Evolutionary conservation across 2,888 invertebrate genomes (phyloP).

Genomic region (Tortrix viridana): DNA sequence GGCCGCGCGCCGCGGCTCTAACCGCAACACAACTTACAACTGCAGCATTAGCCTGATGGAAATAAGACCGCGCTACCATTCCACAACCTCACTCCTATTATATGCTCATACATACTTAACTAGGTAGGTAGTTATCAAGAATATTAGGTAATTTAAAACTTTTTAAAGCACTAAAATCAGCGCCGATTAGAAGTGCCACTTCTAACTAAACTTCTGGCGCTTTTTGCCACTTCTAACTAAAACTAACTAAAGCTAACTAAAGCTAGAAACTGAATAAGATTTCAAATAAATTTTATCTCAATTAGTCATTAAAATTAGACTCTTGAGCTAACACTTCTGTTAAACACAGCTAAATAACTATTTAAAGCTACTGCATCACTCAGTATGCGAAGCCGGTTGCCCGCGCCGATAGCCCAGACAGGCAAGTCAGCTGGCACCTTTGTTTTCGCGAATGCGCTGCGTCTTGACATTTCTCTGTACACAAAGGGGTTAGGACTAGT

Average conservation of each 20-base stretch:
- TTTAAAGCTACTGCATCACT: constrained; percentile 25
- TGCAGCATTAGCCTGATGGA: constrained; percentile 59
- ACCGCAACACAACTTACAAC: constrained; percentile 58
- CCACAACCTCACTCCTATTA: constrained; percentile 36
- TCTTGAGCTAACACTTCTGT: constrained; percentile 9
- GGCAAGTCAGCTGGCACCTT: constrained; percentile 24
- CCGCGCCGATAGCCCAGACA: constrained; percentile 21
- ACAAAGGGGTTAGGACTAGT: constrained; percentile 22
- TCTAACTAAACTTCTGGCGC: too few relatives aligned
- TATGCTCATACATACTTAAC: background rate
- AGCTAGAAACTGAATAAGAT: too few relatives aligned
- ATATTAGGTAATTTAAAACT: background rate
- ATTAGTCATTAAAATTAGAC: background rate
- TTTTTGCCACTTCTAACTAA: too few relatives aligned
- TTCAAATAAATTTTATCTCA: too few relatives aligned
- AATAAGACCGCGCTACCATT: constrained; percentile 51
- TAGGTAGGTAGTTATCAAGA: background rate
- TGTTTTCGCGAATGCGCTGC: constrained; percentile 21
- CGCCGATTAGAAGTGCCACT: too few relatives aligned
- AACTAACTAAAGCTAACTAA: too few relatives aligned
- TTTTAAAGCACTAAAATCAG: too few relatives aligned
- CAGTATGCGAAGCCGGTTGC: constrained; percentile 24
- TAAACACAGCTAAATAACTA: constrained; percentile 16
- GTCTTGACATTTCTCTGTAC: constrained; percentile 29
- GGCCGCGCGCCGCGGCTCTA: constrained; percentile 17